Evolutionary conservation across 2,888 invertebrate genomes (phyloP), one percentile per base, ranked within the genome.

Genomic region (Eupithecia inturbata): DNA sequence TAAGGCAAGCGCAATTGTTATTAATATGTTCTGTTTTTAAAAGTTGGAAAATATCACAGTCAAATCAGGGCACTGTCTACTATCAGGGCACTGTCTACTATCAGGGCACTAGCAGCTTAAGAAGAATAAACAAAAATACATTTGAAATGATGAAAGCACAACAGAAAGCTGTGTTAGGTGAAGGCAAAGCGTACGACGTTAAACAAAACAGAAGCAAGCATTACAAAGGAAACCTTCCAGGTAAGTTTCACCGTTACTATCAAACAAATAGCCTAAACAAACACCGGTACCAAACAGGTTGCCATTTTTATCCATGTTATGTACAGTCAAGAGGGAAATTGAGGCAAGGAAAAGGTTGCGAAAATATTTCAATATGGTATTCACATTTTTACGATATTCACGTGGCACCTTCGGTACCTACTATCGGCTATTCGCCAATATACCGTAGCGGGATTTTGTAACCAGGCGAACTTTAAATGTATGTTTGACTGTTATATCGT

Each of bases 331-430:
- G 85, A 89, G 85, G 89, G 91, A 90, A 90, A 92, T 90, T 90
- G 90, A 85, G 82, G 87, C 82, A 68, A 81, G 82, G 81, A 86
- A 89, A 91, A 91, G 91, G 92, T 92, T 91, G 87, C 87, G 88
- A 83, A 86, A 92, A 92, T 92, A 92, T 93, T 93, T 92, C 92
- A 92, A 93, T 92, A 93, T 90, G 89, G 91, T 88, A 90, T 92
- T 91, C 91, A 86, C 89, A 91, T 92, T 92, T 91, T 91, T 92
- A 89, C 88, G 53, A 53, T 49, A 22, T 22, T 53, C 22, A 53
- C 3, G n/a, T 53, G 10, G 53, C 22, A 22, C 53, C 12, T 22
- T 22, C 4, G 31, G 31, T 31, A 31, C 6, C 7, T 36, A 26
- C 57, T 57, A 26, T 53, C 49, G 22, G 6, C 9, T 22, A 53